These are phyloP conservation scores for Noctua fimbriata DNA, from an alignment of 2,888 invertebrate genomes.

Conservation along the genomic window DNA sequence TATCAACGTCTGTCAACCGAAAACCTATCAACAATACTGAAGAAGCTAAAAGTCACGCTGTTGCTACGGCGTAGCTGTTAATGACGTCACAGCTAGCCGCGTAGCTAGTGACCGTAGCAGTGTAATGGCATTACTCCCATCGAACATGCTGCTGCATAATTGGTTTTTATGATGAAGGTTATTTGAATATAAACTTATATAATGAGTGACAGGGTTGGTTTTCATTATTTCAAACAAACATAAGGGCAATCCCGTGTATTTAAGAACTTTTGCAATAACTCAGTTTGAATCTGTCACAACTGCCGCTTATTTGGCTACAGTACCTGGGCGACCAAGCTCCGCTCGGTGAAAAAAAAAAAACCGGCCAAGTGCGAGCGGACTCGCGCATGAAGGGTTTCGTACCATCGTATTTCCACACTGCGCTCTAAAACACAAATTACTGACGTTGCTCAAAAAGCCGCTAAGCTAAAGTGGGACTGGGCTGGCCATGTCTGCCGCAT, in stretches of 20 bases:
- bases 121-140: conserved; percentile 35
- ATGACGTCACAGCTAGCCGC: conserved; percentile 46
- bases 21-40: neutral
- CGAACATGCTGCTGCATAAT: conserved; percentile 41
- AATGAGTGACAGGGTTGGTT: neutral
- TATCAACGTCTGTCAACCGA: neutral
- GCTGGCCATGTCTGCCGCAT: too few species aligned
- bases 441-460: too few species aligned
- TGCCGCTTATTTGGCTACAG: neutral
- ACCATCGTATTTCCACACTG: too few species aligned
- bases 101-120: conserved; percentile 46
- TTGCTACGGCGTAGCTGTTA: conserved; percentile 50
- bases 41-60: conserved; percentile 10
- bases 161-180: conserved; percentile 30
- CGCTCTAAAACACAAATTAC: too few species aligned
- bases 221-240: neutral
- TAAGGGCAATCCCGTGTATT: neutral
- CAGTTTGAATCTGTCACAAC: neutral
- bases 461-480: too few species aligned
- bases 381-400: too few species aligned
- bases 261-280: neutral
- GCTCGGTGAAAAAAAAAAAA: too few species aligned
- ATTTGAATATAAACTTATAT: conserved; percentile 13
- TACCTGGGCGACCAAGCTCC: too few species aligned
- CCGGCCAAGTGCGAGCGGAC: too few species aligned